Base-by-base conservation (phyloP, 2,888 invertebrate species). In the Melanargia galathea region DNA sequence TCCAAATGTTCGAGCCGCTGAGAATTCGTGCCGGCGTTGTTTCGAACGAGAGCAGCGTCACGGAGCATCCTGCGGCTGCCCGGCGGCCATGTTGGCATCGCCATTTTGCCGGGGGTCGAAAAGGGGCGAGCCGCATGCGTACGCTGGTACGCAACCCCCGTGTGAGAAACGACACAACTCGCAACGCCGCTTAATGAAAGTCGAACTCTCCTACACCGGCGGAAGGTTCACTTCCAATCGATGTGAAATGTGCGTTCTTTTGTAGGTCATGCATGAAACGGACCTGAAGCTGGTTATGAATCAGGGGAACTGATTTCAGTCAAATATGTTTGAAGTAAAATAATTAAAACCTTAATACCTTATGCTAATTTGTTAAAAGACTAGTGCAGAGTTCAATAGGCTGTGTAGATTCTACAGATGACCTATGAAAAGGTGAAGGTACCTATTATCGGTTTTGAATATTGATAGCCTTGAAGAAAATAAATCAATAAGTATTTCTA, bases 41-140 rank as follows among this genome's bases (percentile, higher is more conserved):
- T 83, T 84, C 83, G 84, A 83, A 81, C 83, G 83, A 84, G 81
- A 84, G 85, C 82, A 78, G 79, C 82, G 85, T 81, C 81, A 82
- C 83, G 82, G 83, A 86, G 85, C 89, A 90, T 87, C 87, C 87
- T 86, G 88, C 86, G 87, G 84, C 89, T 87, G 87, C 87, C 87
- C 86, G 90, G 88, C 90, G 86, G 92, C 92, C 92, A 92, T 92
- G 86, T 91, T 90, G 87, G 81, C 82, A 82, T 86, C 88, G 92
- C 92, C 92, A 92, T 92, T 87, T 92, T 92, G 86, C 86, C 81
- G 84, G 85, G 86, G 87, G 83, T 84, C 83, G 84, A 81, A 82
- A 78, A 79, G 83, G 84, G 83, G 84, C 82, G 83, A 83, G 84
- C 88, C 89, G 91, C 91, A 91, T 89, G 92, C 89, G 90, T 90